These are phyloP conservation scores for Acanthacorydalis orientalis DNA, from an alignment of 2,888 invertebrate genomes.

Conservation along the genomic window DNA sequence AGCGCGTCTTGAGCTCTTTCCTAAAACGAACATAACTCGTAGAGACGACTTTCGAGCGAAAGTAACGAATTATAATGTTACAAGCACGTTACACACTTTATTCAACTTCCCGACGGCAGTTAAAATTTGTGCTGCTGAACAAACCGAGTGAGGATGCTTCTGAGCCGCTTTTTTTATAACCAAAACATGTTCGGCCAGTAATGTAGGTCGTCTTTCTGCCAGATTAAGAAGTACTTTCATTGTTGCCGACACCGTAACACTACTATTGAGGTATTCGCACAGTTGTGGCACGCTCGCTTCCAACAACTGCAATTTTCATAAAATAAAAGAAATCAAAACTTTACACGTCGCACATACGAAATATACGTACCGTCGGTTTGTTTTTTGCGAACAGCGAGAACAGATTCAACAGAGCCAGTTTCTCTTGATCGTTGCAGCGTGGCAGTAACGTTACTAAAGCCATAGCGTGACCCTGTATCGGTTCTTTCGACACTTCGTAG, in stretches of 20 bases:
- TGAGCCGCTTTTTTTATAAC: conserved; percentile 51
- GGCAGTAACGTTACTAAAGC: conserved; percentile 65
- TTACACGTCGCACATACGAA: not conserved
- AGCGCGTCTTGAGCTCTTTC: conserved; percentile 66
- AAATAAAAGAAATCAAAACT: not conserved
- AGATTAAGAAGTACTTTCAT: conserved; percentile 61
- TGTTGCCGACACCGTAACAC: conserved; percentile 42
- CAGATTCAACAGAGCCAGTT: conserved; percentile 65
- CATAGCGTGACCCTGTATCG: conserved; percentile 70
- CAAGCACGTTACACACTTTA: conserved; percentile 30
- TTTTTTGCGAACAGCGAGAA: conserved; percentile 69
- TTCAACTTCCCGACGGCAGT: conserved; percentile 54
- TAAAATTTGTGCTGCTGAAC: conserved; percentile 51
- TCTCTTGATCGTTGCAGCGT: conserved; percentile 73
- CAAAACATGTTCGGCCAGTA: conserved; percentile 53
- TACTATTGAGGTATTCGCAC: conserved; percentile 52
- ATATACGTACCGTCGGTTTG: conserved; percentile 46
- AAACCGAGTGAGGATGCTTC: conserved; percentile 43
- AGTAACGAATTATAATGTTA: not conserved
- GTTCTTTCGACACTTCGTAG: conserved; percentile 74
- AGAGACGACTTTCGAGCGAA: conserved; percentile 6
- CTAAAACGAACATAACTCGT: conserved; percentile 24
- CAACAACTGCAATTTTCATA: conserved; percentile 36
- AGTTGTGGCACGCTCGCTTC: conserved; percentile 70
- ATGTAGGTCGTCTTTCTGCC: conserved; percentile 48